A percentile compares a stretch with the other conserved stretches of the same genome.
Conservation (phyloP, 2,888 invertebrate species). For the Pycnomerus fuliginosus region DNA sequence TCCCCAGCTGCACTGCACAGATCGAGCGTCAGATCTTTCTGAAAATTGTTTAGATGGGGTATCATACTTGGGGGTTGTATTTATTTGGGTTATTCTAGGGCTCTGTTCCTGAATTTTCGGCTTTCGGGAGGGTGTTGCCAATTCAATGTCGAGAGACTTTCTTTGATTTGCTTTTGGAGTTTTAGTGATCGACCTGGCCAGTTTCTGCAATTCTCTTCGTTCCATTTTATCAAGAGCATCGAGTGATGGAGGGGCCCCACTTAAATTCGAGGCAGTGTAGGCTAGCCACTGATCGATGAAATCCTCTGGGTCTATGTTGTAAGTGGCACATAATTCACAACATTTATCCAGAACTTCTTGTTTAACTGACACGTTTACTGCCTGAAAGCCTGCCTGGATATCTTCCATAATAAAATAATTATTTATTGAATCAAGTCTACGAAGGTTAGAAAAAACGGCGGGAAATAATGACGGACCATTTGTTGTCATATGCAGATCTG, state of each 20-base stretch:
- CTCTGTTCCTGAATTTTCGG: slow-evolving; percentile 1
- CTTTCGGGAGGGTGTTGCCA: too few species aligned
- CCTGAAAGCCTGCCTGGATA: slow-evolving; percentile 35
- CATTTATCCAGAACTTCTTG: slow-evolving; percentile 62
- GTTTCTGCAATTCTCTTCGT: slow-evolving; percentile 64
- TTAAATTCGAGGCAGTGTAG: slow-evolving; percentile 65
- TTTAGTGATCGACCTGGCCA: slow-evolving; percentile 37
- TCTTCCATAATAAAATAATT: slow-evolving; percentile 30
- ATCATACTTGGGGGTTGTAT: too few species aligned
- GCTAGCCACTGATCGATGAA: slow-evolving; percentile 80
- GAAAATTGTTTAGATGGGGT: background rate
- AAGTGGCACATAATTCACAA: slow-evolving; percentile 64
- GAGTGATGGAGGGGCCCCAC: slow-evolving; percentile 62
- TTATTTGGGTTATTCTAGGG: background rate
- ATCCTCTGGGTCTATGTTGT: slow-evolving; percentile 65
- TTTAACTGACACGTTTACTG: slow-evolving; percentile 46
- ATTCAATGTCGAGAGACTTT: too few species aligned
- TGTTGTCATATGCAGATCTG: too few species aligned
- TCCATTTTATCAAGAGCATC: slow-evolving; percentile 63
- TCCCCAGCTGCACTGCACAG: background rate
- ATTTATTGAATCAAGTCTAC: too few species aligned
- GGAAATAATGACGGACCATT: too few species aligned
- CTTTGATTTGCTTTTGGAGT: too few species aligned
- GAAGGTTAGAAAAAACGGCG: too few species aligned
- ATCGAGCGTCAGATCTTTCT: slow-evolving; percentile 1